Percentiles rank a stretch among this genome's conserved stretches.
These are phyloP conservation scores for Notothenia coriiceps DNA, from an alignment of 2,113 vertebrate species.

Conservation along the genomic window DNA sequence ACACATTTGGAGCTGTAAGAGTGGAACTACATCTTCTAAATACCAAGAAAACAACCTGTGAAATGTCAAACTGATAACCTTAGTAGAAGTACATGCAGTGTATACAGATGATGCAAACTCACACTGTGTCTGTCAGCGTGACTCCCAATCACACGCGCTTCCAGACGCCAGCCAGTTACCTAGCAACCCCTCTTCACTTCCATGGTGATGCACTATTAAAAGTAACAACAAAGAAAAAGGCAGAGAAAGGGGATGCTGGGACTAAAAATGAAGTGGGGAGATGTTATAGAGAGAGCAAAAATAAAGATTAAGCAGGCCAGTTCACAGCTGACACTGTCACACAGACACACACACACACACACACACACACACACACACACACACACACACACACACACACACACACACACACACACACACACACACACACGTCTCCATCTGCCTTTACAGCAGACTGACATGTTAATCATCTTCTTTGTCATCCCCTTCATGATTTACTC, in stretches of 20 bases:
- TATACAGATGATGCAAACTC: conserved; percentile 13
- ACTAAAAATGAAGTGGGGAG: conserved; percentile 39
- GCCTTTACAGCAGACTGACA: neutral
- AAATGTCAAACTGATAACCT: neutral
- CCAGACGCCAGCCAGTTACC: conserved; percentile 84
- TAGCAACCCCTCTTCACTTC: conserved; percentile 83
- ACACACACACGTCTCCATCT: conserved; percentile 11
- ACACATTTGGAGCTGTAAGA: neutral
- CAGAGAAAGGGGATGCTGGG: conserved; percentile 45
- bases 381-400: conserved; percentile 11
- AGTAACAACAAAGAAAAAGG: conserved; percentile 69
- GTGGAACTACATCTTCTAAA: neutral
- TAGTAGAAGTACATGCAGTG: neutral
- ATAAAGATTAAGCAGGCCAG: conserved; percentile 15
- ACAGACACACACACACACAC: conserved; percentile 14
- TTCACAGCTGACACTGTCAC: conserved; percentile 9
- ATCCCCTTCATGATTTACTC: neutral
- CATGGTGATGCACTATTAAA: conserved; percentile 83
- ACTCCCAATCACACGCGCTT: conserved; percentile 74
- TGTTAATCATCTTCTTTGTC: conserved; percentile 11
- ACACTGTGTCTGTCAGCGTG: conserved; percentile 59
- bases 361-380: conserved; percentile 11
- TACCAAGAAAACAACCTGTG: neutral
- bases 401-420: conserved; percentile 7
- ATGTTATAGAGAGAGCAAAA: conserved; percentile 43